A percentile compares a stretch with the other conserved stretches of the same genome.
These are phyloP conservation scores for Drosophila eugracilis DNA, from an alignment of 1,140 invertebrate genomes.

Conservation along the genomic window DNA sequence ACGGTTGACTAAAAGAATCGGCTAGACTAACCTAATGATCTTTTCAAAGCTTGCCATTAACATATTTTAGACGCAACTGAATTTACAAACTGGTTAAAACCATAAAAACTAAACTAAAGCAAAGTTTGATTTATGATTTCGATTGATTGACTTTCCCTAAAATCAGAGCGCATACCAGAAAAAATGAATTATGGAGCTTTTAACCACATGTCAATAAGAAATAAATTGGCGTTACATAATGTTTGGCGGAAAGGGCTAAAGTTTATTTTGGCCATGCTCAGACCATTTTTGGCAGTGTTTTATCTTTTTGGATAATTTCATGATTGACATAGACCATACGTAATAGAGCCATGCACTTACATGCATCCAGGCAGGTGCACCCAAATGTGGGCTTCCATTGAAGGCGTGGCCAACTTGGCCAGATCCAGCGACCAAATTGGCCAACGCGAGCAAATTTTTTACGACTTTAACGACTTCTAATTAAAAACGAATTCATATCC, in stretches of 20 bases:
- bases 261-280: background rate
- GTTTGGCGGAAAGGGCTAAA: background rate
- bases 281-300: slow-evolving; percentile 3
- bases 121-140: slow-evolving; percentile 19
- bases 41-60: background rate
- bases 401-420: slow-evolving; percentile 25
- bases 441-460: slow-evolving; percentile 74
- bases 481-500: slow-evolving; percentile 78
- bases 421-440: slow-evolving; percentile 36
- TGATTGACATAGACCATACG: slow-evolving; percentile 42
- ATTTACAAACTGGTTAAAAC: background rate
- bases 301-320: slow-evolving; percentile 24
- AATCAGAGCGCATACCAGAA: background rate
- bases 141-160: slow-evolving; percentile 31
- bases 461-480: slow-evolving; percentile 81
- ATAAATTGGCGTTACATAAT: slow-evolving; percentile 8
- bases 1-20: background rate
- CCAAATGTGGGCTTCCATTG: slow-evolving; percentile 19
- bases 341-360: slow-evolving; percentile 29
- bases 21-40: slow-evolving; percentile 3
- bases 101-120: background rate
- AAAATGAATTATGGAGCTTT: slow-evolving; percentile 14
- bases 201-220: background rate
- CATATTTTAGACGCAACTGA: slow-evolving; percentile 1
- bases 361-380: slow-evolving; percentile 14